Base-by-base conservation (phyloP, 2,113 vertebrate genomes). In the Podarcis raffonei region DNA sequence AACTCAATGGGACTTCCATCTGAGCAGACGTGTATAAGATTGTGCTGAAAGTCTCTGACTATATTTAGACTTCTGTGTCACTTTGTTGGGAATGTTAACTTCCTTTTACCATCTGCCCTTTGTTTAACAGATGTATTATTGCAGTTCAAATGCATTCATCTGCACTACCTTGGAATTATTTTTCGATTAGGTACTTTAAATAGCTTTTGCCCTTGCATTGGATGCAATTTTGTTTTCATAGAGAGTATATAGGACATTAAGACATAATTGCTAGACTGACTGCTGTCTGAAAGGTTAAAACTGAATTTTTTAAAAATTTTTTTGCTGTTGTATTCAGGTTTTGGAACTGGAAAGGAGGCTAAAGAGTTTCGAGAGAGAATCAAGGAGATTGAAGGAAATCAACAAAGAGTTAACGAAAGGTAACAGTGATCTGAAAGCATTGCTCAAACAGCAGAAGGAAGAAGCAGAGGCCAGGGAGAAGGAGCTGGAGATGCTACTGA, bases 331-430 rank as follows among this genome's bases (percentile, higher is more conserved):
- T 89, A 37, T 94, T 90, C 95, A 99, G 98, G 96, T 98, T 87
- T 96, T 95, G 75, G 93, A 97, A 71, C 94, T 98, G 92, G 97
- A 98, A 97, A 96, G 92, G 93, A 97, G 95, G 94, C 94, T 98
- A 91, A 94, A 90, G 92, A 95, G 94, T 90, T 92, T 98, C 93
- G 97, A 98, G 95, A 94, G 87, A 88, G 97, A 98, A 84, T 97
- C 96, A 2, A 96, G 94, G 89, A 96, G 94, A 92, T 84, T 98
- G 92, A 97, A 95, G 85, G 96, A 97, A 93, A 93, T 95, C 87
- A 98, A 98, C 91, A 94, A 97, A 92, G 95, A 95, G 32, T 95
- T 98, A 95, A 37, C 92, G 81, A 94, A 95, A 87, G 96, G 97
- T 87, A 97, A 96, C 91, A 90, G 85, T 80, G 91, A 91, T 93